Percentiles rank a stretch among this genome's conserved stretches.
phyloP scores from a whole-genome alignment of 2,113 vertebrate genomes.

The Hippocampus barbouri region DNA sequence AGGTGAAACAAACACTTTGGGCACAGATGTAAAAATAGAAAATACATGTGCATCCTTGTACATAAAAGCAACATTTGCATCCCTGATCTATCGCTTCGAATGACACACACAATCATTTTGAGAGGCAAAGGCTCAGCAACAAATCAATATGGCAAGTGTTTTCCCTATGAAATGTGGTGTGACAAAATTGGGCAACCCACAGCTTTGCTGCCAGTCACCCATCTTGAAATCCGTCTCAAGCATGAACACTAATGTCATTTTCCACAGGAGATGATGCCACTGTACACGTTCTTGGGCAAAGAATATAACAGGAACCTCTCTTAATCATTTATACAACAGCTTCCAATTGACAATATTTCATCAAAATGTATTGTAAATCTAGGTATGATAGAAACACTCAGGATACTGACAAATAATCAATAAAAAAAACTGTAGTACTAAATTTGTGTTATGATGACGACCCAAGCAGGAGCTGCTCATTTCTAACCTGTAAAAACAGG shows the following conservation, averaged over 20 bases:
- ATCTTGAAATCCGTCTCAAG: constrained; percentile 6
- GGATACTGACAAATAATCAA: neutral
- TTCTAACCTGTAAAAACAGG: constrained; percentile 89
- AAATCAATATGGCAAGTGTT: constrained; percentile 30
- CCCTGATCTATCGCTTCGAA: constrained; percentile 10
- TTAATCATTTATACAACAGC: too few relatives aligned
- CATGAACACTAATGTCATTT: neutral
- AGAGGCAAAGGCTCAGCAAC: constrained; percentile 17
- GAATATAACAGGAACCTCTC: neutral
- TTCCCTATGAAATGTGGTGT: constrained; percentile 19
- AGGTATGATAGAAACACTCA: too few relatives aligned
- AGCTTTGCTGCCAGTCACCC: constrained; percentile 3
- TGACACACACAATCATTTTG: constrained; percentile 25
- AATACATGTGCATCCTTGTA: constrained; percentile 2
- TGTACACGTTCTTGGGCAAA: neutral
- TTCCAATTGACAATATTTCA: too few relatives aligned
- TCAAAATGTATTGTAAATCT: too few relatives aligned
- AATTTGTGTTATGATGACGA: neutral
- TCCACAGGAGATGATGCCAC: neutral
- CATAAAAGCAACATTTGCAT: constrained; percentile 27
- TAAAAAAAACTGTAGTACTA: neutral
- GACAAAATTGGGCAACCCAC: constrained; percentile 14
- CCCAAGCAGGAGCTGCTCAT: neutral
- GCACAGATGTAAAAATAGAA: constrained; percentile 3
- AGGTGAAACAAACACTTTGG: neutral